Base-by-base conservation (phyloP, 2,113 vertebrate genomes). In the Stigmatopora nigra region DNA sequence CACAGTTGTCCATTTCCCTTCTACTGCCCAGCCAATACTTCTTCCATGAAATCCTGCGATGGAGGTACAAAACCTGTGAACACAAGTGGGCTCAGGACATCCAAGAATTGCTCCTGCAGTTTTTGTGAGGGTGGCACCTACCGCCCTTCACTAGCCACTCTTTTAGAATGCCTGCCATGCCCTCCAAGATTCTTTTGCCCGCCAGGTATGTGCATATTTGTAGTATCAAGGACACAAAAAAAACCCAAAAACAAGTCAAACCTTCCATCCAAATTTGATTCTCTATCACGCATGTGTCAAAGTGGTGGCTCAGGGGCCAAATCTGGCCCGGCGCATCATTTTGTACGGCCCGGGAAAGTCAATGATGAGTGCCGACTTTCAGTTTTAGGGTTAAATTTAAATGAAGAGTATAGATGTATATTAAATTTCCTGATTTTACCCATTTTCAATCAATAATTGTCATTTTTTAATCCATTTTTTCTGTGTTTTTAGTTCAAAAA, bases 1-100 rank as follows among this genome's bases (percentile, higher is more conserved):
- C 77, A 16, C 88, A 98, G 96, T 62, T 98, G 95, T 71, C 66
- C 66, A 17, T 96, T 94, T 73, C 95, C 95, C 1, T 87, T 90
- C 82, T 94, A 91, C 79, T 98, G 95, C 73, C 93, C 93, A 17
- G 73, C 57, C 1, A 94, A 93, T 75, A 95, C 92, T 63, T 84
- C 88, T 47, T 65, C 60, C 0, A 87, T 91, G 0, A 84, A 66
- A 57, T 79, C 84, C 0, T 98, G 95, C 16, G 75, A 84, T 7
- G 93, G 91, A 12, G 95, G 94, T 8, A 92, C 78, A 1, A 89
- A 90, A 86, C 93, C 95, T 49, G 78, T 94, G 65, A 91, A 90
- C 61, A 80, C 65, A 45, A 91, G 87, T 0, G 87, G 90, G 8
- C 88, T 89, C 1, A 87, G 96, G 66, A 91, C 86, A 68, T 93